Conservation (phyloP, 2,888 invertebrate genomes). For the Choreutis nemorana region DNA sequence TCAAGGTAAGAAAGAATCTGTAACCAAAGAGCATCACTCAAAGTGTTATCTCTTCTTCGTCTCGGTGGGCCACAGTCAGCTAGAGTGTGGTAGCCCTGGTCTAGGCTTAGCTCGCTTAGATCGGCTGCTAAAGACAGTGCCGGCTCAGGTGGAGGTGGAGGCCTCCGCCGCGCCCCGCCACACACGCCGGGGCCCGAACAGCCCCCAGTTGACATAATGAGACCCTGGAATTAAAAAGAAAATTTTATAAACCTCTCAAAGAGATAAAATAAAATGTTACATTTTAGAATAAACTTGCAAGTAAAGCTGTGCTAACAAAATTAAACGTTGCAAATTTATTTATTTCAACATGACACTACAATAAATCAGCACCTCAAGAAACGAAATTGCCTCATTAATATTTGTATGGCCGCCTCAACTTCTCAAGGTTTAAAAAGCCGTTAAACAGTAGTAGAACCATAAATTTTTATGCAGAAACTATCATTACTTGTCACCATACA, state of each 20-base stretch:
- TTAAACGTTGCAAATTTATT: no score
- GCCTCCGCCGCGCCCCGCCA: conserved; percentile 46
- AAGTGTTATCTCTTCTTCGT: conserved; percentile 39
- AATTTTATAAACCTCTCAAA: neutral
- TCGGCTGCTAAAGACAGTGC: conserved; percentile 51
- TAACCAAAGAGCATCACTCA: conserved; percentile 49
- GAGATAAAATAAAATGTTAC: neutral
- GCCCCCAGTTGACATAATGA: conserved; percentile 46
- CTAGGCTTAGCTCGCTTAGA: conserved; percentile 70
- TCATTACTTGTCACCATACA: no score
- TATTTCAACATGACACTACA: no score
- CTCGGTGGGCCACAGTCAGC: conserved; percentile 70
- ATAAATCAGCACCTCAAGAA: no score
- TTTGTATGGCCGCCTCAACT: no score
- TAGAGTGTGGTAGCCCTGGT: conserved; percentile 84
- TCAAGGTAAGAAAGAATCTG: conserved; percentile 49
- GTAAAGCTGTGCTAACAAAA: no score
- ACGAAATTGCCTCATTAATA: no score
- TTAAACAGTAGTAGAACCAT: neutral
- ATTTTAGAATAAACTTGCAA: no score
- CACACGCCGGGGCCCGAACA: conserved; percentile 51
- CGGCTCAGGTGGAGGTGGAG: conserved; percentile 55
- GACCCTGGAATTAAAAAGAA: conserved; percentile 24
- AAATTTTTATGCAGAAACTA: no score
- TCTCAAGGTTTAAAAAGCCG: no score